Conservation (phyloP, 2,888 invertebrate species). For the Blastobasis lacticolella region DNA sequence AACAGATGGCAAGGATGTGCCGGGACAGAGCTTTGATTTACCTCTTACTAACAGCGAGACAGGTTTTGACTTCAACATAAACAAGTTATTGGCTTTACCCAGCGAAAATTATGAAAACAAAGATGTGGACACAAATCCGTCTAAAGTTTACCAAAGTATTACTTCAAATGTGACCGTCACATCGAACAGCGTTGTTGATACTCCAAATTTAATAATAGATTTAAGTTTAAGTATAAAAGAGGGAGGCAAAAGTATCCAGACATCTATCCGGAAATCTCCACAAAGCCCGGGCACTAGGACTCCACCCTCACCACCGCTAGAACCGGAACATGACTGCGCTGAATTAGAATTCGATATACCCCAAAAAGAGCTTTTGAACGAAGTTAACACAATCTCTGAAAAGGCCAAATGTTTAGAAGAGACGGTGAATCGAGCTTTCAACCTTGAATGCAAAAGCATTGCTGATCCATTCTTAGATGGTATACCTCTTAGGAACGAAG, state of each 20-base stretch:
- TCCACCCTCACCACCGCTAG: conserved; percentile 25
- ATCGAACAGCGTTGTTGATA: conserved; percentile 16
- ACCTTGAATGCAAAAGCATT: conserved; percentile 10
- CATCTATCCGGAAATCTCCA: conserved; percentile 14
- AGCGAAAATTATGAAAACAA: conserved; percentile 14
- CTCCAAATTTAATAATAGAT: conserved; percentile 44
- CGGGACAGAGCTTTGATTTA: conserved; percentile 36
- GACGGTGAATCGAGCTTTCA: not conserved
- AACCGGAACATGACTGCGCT: conserved; percentile 54
- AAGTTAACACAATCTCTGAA: conserved; percentile 2
- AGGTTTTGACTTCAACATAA: conserved; percentile 19
- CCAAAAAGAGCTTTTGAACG: conserved; percentile 20
- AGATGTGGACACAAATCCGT: not conserved
- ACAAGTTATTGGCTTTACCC: conserved; percentile 12
- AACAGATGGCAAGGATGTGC: conserved; percentile 34
- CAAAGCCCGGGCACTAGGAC: conserved; percentile 4
- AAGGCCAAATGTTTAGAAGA: not conserved
- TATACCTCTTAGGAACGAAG: conserved; percentile 31
- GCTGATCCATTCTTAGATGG: conserved; percentile 20
- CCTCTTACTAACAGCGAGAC: conserved; percentile 20
- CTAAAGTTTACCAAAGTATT: conserved; percentile 19
- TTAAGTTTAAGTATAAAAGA: conserved; percentile 45
- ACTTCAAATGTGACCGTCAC: conserved; percentile 24
- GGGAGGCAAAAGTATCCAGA: conserved; percentile 23
- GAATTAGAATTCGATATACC: conserved; percentile 17